These are phyloP conservation scores for Keiferia lycopersicella DNA, from an alignment of 2,888 invertebrate species.

Conservation along the genomic window DNA sequence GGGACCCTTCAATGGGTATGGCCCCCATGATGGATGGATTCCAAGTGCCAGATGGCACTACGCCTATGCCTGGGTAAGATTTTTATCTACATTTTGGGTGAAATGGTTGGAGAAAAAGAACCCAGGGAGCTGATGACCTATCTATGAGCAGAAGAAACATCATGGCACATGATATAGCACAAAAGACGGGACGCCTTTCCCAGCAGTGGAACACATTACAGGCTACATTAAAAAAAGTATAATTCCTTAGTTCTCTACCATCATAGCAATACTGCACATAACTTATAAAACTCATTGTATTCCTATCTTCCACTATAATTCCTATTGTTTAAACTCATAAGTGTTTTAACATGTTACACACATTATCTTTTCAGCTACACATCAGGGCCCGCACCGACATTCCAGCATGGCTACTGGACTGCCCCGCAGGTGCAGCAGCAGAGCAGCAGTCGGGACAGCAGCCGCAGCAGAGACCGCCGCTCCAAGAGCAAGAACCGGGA, in stretches of 20 bases:
- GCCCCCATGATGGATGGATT: slow-evolving; percentile 64
- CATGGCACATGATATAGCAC: too few relatives aligned
- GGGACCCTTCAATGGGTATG: slow-evolving; percentile 58
- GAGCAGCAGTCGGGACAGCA: slow-evolving; percentile 42
- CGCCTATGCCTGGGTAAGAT: slow-evolving; percentile 65
- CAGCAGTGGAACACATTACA: too few relatives aligned
- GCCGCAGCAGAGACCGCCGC: slow-evolving; percentile 55
- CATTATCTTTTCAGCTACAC: slow-evolving; percentile 55
- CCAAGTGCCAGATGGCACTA: slow-evolving; percentile 49
- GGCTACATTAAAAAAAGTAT: too few relatives aligned
- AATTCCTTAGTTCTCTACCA: too few relatives aligned
- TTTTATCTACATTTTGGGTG: not conserved
- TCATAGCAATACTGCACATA: too few relatives aligned
- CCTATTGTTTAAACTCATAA: too few relatives aligned
- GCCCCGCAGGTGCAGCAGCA: slow-evolving; percentile 54
- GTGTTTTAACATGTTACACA: too few relatives aligned
- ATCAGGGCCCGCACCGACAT: slow-evolving; percentile 61
- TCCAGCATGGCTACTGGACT: slow-evolving; percentile 77
- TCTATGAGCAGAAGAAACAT: too few relatives aligned
- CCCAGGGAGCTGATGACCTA: too few relatives aligned
- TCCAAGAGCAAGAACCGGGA: slow-evolving; percentile 73
- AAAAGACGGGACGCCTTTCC: too few relatives aligned
- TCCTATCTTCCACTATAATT: too few relatives aligned
- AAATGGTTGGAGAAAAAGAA: not conserved
- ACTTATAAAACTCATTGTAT: too few relatives aligned